Evolutionary conservation across 2,888 invertebrate species (phyloP).

Genomic region (Chrysotoxum bicinctum): DNA sequence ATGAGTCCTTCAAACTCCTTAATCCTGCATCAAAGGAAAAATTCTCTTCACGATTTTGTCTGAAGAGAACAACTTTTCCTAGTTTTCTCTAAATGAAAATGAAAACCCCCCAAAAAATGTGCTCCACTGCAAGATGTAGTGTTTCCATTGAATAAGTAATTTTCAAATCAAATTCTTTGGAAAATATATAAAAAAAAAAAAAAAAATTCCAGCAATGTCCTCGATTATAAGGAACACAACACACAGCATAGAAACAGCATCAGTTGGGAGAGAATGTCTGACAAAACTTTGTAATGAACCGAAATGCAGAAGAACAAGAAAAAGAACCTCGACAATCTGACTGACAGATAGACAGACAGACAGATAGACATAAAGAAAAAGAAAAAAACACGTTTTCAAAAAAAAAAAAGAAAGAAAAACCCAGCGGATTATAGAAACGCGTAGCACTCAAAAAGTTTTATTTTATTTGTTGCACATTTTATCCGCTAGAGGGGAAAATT

Average conservation of each 20-base stretch:
- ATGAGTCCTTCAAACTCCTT: constrained; percentile 8
- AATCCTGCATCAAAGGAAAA: constrained; percentile 15
- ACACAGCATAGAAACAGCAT: not conserved
- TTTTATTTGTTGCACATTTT: constrained; percentile 43
- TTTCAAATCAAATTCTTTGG: constrained; percentile 57
- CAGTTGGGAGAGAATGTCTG: constrained; percentile 18
- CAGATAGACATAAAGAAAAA: constrained; percentile 12
- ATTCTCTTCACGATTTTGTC: not conserved
- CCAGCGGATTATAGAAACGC: not conserved
- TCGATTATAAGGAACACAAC: constrained; percentile 48
- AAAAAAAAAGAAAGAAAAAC: not conserved
- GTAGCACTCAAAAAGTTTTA: constrained; percentile 6
- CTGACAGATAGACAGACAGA: constrained; percentile 33
- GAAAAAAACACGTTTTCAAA: constrained; percentile 14
- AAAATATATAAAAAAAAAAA: not conserved
- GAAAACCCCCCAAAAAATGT: not conserved
- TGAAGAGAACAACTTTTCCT: not conserved
- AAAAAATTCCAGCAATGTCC: constrained; percentile 28
- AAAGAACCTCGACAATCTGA: constrained; percentile 15
- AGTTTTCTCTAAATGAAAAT: not conserved
- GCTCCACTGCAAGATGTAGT: not conserved
- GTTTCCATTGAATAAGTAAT: constrained; percentile 61
- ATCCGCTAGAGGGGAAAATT: constrained; percentile 28
- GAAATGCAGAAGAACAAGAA: constrained; percentile 22
- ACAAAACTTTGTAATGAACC: constrained; percentile 58